Evolutionary conservation across 2,888 invertebrate species (phyloP).

Genomic region (Acheta domesticus): DNA sequence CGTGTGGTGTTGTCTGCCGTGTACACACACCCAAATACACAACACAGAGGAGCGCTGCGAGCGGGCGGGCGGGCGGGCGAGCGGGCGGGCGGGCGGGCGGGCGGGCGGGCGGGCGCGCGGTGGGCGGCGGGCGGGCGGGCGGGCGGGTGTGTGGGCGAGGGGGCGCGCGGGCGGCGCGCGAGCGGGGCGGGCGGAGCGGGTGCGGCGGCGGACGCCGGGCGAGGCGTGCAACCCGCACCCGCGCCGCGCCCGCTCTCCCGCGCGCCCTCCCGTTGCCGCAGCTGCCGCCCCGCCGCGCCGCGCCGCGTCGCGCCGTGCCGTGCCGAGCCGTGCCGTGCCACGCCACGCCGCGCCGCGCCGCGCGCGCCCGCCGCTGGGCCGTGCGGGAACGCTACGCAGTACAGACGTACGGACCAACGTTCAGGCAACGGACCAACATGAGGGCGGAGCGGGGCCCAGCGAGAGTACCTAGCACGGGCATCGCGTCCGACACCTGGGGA

Average conservation of each 20-base stretch:
- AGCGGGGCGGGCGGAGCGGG: background rate
- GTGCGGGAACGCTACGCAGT: constrained; percentile 9
- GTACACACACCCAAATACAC: constrained; percentile 9
- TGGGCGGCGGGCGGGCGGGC: background rate
- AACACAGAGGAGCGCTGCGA: constrained; percentile 7
- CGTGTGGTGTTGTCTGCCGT: constrained; percentile 11
- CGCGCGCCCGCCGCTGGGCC: background rate
- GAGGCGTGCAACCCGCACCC: no score
- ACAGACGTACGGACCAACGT: background rate
- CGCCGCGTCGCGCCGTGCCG: background rate
- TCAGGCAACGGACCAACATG: constrained; percentile 23
- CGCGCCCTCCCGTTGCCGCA: background rate
- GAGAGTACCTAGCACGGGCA: constrained; percentile 51
- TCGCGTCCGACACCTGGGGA: constrained; percentile 54
- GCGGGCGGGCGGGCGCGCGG: background rate
- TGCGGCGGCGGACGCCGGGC: background rate
- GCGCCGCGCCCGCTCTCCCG: background rate
- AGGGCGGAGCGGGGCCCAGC: constrained; percentile 26
- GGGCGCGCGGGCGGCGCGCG: background rate
- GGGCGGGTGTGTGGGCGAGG: background rate
- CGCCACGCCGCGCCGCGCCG: background rate
- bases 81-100: background rate
- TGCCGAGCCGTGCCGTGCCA: background rate
- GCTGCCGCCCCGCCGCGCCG: background rate
- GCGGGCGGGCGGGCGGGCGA: background rate